Percentiles rank a stretch among this genome's conserved stretches.
phyloP scores from a whole-genome alignment of 2,888 invertebrate species.

The Caenorhabditis sp. region DNA sequence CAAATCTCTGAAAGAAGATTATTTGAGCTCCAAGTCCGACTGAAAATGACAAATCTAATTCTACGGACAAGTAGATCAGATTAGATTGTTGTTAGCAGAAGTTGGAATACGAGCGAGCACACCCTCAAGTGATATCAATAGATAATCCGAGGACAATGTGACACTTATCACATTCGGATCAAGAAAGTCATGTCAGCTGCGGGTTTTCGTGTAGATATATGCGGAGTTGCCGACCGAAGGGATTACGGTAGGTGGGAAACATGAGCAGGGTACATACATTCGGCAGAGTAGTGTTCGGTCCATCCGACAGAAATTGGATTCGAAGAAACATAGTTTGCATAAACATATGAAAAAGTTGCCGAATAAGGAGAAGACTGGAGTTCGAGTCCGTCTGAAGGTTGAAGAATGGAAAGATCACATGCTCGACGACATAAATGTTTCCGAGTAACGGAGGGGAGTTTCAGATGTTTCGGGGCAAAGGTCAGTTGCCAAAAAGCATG shows the following conservation, averaged over 20 bases:
- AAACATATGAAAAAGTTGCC: background rate
- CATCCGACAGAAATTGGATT: background rate
- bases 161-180: background rate
- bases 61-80: background rate
- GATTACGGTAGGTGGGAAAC: conserved; percentile 10
- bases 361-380: background rate
- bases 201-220: background rate
- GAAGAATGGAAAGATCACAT: conserved; percentile 22
- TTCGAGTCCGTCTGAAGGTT: background rate
- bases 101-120: too few relatives aligned
- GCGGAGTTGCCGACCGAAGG: background rate
- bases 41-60: conserved; percentile 17
- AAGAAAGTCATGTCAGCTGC: background rate
- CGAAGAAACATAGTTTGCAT: conserved; percentile 35
- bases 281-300: conserved; percentile 19
- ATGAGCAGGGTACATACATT: conserved; percentile 29
- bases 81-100: background rate
- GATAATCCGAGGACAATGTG: conserved; percentile 3
- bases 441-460: background rate
- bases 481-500: background rate
- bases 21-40: conserved; percentile 9
- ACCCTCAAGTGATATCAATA: conserved; percentile 10
- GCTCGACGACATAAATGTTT: background rate
- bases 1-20: conserved; percentile 9
- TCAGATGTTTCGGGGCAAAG: background rate